Evolutionary conservation across 2,797 vertebrate species (phyloP).

Genomic region (Sebastiscus albofasciatus): DNA sequence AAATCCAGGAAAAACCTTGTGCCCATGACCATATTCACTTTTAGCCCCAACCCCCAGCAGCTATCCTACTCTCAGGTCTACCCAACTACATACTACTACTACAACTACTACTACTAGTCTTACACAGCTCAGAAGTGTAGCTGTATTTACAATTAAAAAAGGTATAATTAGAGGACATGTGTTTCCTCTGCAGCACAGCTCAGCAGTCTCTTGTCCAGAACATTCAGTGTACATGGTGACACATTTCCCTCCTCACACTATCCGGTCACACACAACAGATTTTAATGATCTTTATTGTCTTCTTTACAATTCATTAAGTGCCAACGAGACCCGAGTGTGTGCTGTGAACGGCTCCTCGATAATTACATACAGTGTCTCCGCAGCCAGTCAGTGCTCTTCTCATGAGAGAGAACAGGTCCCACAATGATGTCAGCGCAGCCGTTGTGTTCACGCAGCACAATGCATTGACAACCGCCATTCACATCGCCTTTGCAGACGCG

Average conservation of each 20-base stretch:
- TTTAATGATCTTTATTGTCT: slow-evolving; percentile 56
- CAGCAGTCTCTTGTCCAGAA: slow-evolving; percentile 12
- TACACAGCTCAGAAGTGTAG: slow-evolving; percentile 36
- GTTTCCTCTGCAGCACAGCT: slow-evolving; percentile 15
- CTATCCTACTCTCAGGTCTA: not conserved
- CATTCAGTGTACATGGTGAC: slow-evolving; percentile 22
- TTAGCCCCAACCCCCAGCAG: not conserved
- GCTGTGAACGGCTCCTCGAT: slow-evolving; percentile 53
- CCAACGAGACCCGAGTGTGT: slow-evolving; percentile 43
- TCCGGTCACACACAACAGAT: slow-evolving; percentile 23
- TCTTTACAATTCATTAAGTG: slow-evolving; percentile 61
- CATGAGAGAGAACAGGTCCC: slow-evolving; percentile 59
- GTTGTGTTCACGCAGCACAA: slow-evolving; percentile 60
- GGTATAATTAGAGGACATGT: slow-evolving; percentile 30
- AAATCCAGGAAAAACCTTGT: not conserved
- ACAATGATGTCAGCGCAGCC: slow-evolving; percentile 59
- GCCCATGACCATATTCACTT: not conserved
- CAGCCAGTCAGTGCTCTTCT: slow-evolving; percentile 49
- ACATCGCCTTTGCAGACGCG: slow-evolving; percentile 42
- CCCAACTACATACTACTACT: not conserved
- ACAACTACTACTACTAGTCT: not conserved
- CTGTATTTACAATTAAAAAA: slow-evolving; percentile 28
- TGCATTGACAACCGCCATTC: slow-evolving; percentile 70
- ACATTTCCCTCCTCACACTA: slow-evolving; percentile 34
- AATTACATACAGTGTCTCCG: slow-evolving; percentile 48